phyloP scores from a whole-genome alignment of 2,797 vertebrate genomes.

The Lithobates pipiens region DNA sequence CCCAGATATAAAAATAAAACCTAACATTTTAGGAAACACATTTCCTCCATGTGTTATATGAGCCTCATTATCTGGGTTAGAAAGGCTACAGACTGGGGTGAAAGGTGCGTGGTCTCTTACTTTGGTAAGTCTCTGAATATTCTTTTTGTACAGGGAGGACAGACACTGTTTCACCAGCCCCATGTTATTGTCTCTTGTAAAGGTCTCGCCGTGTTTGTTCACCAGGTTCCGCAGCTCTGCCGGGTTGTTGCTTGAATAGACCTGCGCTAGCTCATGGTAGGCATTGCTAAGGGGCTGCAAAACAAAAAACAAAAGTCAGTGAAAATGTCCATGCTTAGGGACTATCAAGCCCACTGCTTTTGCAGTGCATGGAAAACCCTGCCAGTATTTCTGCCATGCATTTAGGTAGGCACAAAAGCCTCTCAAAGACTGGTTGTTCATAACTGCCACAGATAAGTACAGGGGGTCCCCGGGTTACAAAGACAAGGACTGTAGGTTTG shows the following conservation, averaged over 20 bases:
- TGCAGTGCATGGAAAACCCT: no score
- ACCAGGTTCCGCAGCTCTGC: constrained; percentile 91
- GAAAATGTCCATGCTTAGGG: not conserved
- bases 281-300: constrained; percentile 95
- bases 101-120: constrained; percentile 71
- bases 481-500: no score
- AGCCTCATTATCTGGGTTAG: no score
- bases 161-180: constrained; percentile 98
- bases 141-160: constrained; percentile 98
- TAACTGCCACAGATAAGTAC: no score
- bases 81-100: no score
- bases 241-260: constrained; percentile 96
- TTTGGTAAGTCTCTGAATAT: constrained; percentile 98
- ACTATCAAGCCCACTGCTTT: not conserved
- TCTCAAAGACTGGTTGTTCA: no score
- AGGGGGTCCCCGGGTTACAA: no score
- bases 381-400: no score
- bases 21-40: no score
- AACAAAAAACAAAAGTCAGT: not conserved
- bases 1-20: no score
- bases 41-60: no score
- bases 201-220: constrained; percentile 93
- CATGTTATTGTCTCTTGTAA: constrained; percentile 94
- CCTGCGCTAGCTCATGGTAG: constrained; percentile 96
- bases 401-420: no score